Evolutionary conservation across 2,113 vertebrate genomes (phyloP).

Genomic region (Gopherus flavomarginatus): DNA sequence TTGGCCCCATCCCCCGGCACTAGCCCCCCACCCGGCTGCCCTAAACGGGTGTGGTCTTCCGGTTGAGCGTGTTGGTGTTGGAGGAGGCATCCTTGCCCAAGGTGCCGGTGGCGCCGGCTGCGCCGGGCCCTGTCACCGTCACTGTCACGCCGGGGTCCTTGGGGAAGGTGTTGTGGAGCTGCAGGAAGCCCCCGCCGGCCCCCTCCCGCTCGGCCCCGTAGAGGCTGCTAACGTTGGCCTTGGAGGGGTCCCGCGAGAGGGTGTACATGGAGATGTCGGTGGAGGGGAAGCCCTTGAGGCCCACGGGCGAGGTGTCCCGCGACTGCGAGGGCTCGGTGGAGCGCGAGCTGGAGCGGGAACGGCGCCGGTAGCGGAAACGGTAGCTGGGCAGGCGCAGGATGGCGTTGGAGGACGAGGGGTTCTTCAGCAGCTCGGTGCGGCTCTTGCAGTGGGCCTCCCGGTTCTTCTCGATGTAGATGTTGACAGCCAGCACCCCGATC

Average conservation of each 20-base stretch:
- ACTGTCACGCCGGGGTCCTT: constrained; percentile 88
- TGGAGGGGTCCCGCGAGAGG: constrained; percentile 80
- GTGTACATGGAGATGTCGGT: constrained; percentile 94
- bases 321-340: constrained; percentile 91
- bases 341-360: constrained; percentile 88
- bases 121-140: constrained; percentile 83
- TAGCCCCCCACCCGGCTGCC: not conserved
- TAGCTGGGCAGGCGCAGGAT: constrained; percentile 93
- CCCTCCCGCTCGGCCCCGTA: constrained; percentile 47
- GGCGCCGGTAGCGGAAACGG: constrained; percentile 89
- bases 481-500: constrained; percentile 92
- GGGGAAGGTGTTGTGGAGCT: constrained; percentile 92
- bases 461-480: constrained; percentile 95
- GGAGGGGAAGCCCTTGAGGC: constrained; percentile 83
- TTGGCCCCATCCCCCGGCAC: not conserved
- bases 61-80: constrained; percentile 92
- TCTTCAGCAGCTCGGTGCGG: constrained; percentile 90
- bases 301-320: constrained; percentile 88
- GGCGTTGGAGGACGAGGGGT: constrained; percentile 84
- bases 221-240: constrained; percentile 73
- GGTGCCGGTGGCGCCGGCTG: constrained; percentile 73
- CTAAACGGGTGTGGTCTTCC: constrained; percentile 91
- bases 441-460: constrained; percentile 92
- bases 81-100: constrained; percentile 80
- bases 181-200: constrained; percentile 86